Conservation (phyloP, 2,113 vertebrate genomes). For the Zosterops pallidus region DNA sequence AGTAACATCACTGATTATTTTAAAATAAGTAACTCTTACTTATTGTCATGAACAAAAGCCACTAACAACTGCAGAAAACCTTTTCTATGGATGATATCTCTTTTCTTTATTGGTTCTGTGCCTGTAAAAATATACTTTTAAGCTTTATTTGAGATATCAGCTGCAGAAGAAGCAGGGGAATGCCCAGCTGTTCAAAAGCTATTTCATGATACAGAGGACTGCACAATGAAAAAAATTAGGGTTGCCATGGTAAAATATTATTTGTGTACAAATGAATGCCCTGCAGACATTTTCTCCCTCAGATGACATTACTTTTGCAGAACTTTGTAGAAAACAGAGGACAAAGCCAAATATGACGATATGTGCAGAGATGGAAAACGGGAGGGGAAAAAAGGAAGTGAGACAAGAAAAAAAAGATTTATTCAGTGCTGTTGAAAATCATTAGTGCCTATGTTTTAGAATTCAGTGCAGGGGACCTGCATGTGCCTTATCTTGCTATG, state of each 20-base stretch:
- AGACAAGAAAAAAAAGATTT: constrained; percentile 2
- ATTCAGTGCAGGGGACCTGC: background rate
- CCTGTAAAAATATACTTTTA: background rate
- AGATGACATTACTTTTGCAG: constrained; percentile 46
- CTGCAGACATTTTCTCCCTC: background rate
- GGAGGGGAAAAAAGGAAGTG: background rate
- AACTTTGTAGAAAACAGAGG: constrained; percentile 35
- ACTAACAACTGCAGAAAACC: background rate
- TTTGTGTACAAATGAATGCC: constrained; percentile 46
- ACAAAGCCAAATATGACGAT: constrained; percentile 30
- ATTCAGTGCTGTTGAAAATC: background rate
- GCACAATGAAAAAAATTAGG: background rate
- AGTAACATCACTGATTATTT: background rate
- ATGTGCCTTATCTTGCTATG: background rate
- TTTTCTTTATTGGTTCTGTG: background rate
- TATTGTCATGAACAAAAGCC: background rate
- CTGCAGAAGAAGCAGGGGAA: background rate
- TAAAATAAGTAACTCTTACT: background rate
- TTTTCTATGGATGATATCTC: background rate
- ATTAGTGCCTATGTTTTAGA: background rate
- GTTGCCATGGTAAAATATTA: constrained; percentile 42
- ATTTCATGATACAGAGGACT: background rate
- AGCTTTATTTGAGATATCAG: background rate
- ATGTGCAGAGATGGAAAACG: background rate
- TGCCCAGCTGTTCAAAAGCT: constrained; percentile 20